Percentiles rank a stretch among this genome's conserved stretches.
Conservation (phyloP, 37 sponge, comb jelly and placozoan species). For the Axinella damicornis region DNA sequence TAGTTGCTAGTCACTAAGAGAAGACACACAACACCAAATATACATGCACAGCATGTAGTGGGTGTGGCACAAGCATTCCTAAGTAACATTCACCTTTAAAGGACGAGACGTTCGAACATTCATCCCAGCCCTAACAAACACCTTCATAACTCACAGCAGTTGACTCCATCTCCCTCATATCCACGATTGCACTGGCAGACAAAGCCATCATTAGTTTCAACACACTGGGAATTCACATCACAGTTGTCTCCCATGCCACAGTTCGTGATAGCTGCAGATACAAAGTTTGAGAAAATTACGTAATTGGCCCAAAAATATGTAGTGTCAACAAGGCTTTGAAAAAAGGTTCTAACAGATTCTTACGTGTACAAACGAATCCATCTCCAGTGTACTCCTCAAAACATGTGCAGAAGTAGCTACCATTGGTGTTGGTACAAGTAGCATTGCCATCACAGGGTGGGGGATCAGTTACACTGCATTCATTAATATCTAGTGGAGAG, state of each 20-base stretch:
- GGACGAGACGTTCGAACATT: too few relatives aligned
- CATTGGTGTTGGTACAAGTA: slow-evolving; percentile 57
- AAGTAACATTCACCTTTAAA: too few relatives aligned
- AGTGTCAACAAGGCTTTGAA: too few relatives aligned
- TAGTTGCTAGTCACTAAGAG: too few relatives aligned
- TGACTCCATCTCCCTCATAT: slow-evolving; percentile 38
- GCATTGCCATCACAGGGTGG: background rate
- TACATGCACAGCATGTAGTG: too few relatives aligned
- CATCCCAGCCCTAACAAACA: too few relatives aligned
- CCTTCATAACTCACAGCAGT: slow-evolving; percentile 7
- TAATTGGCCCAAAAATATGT: too few relatives aligned
- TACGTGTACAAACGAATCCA: background rate
- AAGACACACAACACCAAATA: too few relatives aligned
- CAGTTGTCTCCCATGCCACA: background rate
- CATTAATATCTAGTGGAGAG: slow-evolving; percentile 6
- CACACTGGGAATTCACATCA: slow-evolving; percentile 4
- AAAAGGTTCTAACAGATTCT: too few relatives aligned
- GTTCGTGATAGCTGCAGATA: too few relatives aligned
- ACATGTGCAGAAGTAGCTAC: slow-evolving; percentile 56
- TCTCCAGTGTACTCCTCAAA: slow-evolving; percentile 40
- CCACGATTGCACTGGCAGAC: slow-evolving; percentile 49
- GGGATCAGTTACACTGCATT: slow-evolving; percentile 7
- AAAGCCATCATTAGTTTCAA: slow-evolving; percentile 19
- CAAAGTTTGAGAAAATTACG: too few relatives aligned
- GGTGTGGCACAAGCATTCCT: too few relatives aligned